phyloP scores from a whole-genome alignment of 2,797 vertebrate genomes.

The Artibeus lituratus region DNA sequence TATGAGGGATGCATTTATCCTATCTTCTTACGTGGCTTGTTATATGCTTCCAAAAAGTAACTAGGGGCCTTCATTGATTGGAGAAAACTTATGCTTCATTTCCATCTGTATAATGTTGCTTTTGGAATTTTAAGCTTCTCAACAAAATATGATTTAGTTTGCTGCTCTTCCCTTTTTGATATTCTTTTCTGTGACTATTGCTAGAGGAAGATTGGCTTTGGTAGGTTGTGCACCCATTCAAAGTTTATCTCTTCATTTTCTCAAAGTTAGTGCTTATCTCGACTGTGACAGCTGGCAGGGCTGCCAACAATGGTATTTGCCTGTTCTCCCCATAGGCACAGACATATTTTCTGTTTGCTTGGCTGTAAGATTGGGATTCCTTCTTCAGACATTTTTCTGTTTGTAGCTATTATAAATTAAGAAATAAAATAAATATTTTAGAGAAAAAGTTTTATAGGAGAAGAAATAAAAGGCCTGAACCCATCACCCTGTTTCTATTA shows the following conservation, averaged over 20 bases:
- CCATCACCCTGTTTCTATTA: not conserved
- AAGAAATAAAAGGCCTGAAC: not conserved
- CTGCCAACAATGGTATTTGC: not conserved
- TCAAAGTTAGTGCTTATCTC: not conserved
- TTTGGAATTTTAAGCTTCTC: conserved; percentile 35
- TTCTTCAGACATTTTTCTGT: conserved; percentile 19
- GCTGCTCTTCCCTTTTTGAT: not conserved
- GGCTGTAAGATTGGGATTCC: not conserved
- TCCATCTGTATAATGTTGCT: not conserved
- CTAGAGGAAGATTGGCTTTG: not conserved
- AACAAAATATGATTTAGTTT: conserved; percentile 1
- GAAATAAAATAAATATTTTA: conserved; percentile 12
- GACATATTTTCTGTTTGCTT: not conserved
- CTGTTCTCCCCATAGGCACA: not conserved
- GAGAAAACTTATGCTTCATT: not conserved
- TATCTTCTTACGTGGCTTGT: not conserved
- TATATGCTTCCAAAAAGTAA: not conserved
- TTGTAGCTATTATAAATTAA: conserved; percentile 39
- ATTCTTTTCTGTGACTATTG: not conserved
- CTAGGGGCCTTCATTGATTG: not conserved
- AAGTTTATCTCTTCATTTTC: not conserved
- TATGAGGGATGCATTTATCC: not conserved
- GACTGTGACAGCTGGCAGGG: not conserved
- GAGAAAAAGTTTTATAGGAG: not conserved
- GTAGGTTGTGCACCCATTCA: not conserved